Evolutionary conservation across 2,888 invertebrate genomes (phyloP).

Genomic region (Parnassius mnemosyne): DNA sequence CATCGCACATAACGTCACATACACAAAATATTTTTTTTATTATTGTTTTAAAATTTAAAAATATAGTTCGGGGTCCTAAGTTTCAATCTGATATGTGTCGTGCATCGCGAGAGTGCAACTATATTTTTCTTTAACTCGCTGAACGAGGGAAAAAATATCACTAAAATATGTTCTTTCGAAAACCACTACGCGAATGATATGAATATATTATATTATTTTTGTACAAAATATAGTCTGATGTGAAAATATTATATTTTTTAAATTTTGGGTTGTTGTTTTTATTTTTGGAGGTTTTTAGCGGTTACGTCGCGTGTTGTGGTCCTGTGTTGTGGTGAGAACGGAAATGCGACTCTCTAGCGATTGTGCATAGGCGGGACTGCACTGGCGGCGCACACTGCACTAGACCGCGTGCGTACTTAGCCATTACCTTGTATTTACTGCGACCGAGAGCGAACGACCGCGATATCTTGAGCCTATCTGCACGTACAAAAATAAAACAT

Average conservation of each 20-base stretch:
- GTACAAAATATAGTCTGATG: slow-evolving; percentile 71
- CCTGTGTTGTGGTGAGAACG: slow-evolving; percentile 60
- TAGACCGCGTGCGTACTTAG: slow-evolving; percentile 80
- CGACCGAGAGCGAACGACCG: slow-evolving; percentile 51
- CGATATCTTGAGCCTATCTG: slow-evolving; percentile 59
- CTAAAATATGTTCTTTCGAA: slow-evolving; percentile 52
- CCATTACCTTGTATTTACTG: slow-evolving; percentile 81
- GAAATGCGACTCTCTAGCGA: slow-evolving; percentile 75
- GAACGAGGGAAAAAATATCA: slow-evolving; percentile 52
- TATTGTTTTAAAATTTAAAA: slow-evolving; percentile 51
- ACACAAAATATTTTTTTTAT: slow-evolving; percentile 63
- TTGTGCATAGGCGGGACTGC: slow-evolving; percentile 81
- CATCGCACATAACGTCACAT: slow-evolving; percentile 71
- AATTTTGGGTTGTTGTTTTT: slow-evolving; percentile 48
- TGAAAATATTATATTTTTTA: slow-evolving; percentile 56
- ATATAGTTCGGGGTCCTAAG: slow-evolving; percentile 76
- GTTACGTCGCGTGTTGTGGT: slow-evolving; percentile 72
- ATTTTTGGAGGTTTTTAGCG: slow-evolving; percentile 66
- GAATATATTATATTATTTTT: slow-evolving; percentile 62
- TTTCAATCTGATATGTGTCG: slow-evolving; percentile 76
- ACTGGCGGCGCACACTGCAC: slow-evolving; percentile 78
- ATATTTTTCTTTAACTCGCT: slow-evolving; percentile 31
- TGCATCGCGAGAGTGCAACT: slow-evolving; percentile 50
- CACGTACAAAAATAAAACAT: slow-evolving; percentile 29
- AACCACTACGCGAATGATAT: slow-evolving; percentile 66